These are phyloP conservation scores for Caenorhabditis remanei DNA, from an alignment of 1,140 invertebrate genomes.

Conservation along the genomic window DNA sequence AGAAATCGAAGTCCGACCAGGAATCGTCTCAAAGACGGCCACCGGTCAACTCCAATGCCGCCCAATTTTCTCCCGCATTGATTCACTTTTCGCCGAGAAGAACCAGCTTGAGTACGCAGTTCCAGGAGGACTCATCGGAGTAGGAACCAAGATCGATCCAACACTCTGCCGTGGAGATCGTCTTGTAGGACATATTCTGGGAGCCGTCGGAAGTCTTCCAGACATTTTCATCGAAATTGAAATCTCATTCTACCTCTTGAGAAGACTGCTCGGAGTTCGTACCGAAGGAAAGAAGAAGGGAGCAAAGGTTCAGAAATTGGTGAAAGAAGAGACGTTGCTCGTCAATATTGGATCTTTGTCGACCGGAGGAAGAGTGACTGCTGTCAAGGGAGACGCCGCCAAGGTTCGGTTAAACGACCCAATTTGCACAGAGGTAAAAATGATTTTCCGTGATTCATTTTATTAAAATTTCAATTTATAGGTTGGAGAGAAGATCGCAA, in stretches of 20 bases:
- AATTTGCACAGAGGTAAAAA: constrained; percentile 90
- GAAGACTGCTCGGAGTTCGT: constrained; percentile 93
- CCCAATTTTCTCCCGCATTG: constrained; percentile 95
- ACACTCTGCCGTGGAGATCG: constrained; percentile 96
- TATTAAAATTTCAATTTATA: not conserved
- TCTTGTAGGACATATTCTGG: constrained; percentile 92
- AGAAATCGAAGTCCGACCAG: constrained; percentile 92
- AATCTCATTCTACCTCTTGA: constrained; percentile 96
- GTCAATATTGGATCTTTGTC: constrained; percentile 99
- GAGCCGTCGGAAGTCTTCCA: constrained; percentile 94
- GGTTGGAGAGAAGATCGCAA: constrained; percentile 95
- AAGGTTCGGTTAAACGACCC: constrained; percentile 97
- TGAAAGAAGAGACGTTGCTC: constrained; percentile 90
- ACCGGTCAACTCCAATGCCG: constrained; percentile 95
- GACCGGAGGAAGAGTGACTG: constrained; percentile 94
- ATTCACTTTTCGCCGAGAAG: constrained; percentile 98
- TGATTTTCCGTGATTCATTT: not conserved
- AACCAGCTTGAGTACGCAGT: constrained; percentile 98
- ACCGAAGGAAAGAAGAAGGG: constrained; percentile 99
- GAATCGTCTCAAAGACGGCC: constrained; percentile 92
- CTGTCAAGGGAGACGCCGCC: constrained; percentile 95
- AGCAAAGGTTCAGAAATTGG: constrained; percentile 87
- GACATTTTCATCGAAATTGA: constrained; percentile 98
- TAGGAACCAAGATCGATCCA: constrained; percentile 98
- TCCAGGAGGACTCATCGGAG: constrained; percentile 93